phyloP scores from a whole-genome alignment of 2,888 invertebrate species.

The Plagodis pulveraria region DNA sequence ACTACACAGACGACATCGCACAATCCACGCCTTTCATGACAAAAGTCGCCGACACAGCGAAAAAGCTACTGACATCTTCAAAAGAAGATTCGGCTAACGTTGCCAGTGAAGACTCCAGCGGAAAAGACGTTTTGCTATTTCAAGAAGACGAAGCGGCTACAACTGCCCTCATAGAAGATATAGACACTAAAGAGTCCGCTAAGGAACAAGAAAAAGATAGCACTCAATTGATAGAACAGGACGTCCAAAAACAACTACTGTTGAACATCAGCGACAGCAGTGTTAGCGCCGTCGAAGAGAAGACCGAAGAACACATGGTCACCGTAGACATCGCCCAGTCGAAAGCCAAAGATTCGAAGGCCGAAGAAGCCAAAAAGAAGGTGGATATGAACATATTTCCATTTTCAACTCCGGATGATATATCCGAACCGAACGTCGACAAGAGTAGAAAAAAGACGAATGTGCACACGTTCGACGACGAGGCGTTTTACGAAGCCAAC shows the following conservation, averaged over 20 bases:
- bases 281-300: background rate
- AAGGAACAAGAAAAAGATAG: conserved; percentile 8
- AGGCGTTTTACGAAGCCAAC: background rate
- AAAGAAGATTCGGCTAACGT: background rate
- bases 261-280: background rate
- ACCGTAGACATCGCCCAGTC: conserved; percentile 35
- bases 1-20: background rate
- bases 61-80: background rate
- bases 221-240: background rate
- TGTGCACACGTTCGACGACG: background rate
- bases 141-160: conserved; percentile 46
- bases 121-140: conserved; percentile 37
- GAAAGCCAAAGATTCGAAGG: conserved; percentile 12
- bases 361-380: background rate
- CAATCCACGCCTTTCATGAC: background rate
- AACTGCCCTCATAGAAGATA: conserved; percentile 37
- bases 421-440: background rate
- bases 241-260: background rate
- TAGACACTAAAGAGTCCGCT: conserved; percentile 23
- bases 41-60: conserved; percentile 1
- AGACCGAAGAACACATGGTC: conserved; percentile 15
- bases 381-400: background rate
- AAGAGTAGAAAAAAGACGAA: background rate
- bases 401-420: background rate
- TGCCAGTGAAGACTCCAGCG: conserved; percentile 4